Conservation (phyloP, 2,888 invertebrate species). For the Synanthedon myopaeformis region DNA sequence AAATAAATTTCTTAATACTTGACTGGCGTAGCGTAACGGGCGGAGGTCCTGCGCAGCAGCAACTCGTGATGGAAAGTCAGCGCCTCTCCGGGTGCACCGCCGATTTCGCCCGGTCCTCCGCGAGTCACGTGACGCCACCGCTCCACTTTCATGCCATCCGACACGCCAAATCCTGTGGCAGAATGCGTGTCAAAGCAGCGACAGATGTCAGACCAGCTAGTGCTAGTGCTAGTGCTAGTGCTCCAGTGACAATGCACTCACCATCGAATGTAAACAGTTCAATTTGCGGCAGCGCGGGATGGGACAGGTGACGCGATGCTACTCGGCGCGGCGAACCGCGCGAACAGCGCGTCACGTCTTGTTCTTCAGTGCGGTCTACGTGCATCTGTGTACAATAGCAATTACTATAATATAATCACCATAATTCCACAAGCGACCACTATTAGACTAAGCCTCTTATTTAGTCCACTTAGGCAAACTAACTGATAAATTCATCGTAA, state of each 20-base stretch:
- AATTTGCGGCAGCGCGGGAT: conserved; percentile 40
- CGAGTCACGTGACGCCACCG: conserved; percentile 30
- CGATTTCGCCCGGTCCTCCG: conserved; percentile 29
- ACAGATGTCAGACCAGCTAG: neutral
- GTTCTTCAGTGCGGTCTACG: conserved; percentile 31
- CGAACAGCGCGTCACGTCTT: conserved; percentile 27
- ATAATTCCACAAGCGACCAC: neutral
- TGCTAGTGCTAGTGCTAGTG: too few species aligned
- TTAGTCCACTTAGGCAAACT: neutral
- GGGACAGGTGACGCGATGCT: conserved; percentile 20
- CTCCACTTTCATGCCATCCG: conserved; percentile 18
- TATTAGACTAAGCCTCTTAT: neutral
- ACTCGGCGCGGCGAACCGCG: conserved; percentile 15
- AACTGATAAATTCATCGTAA: neutral
- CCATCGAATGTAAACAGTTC: conserved; percentile 36
- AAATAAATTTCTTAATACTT: conserved; percentile 12
- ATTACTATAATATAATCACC: too few species aligned
- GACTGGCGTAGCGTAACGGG: conserved; percentile 28
- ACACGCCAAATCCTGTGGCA: conserved; percentile 25
- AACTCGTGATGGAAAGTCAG: conserved; percentile 42
- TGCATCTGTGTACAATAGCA: conserved; percentile 19
- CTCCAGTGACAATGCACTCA: conserved; percentile 7
- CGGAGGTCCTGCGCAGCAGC: conserved; percentile 25
- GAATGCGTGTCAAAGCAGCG: neutral
- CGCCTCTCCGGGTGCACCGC: conserved; percentile 37